Evolutionary conservation across 2,113 vertebrate genomes (phyloP).

Genomic region (Axis porcinus): DNA sequence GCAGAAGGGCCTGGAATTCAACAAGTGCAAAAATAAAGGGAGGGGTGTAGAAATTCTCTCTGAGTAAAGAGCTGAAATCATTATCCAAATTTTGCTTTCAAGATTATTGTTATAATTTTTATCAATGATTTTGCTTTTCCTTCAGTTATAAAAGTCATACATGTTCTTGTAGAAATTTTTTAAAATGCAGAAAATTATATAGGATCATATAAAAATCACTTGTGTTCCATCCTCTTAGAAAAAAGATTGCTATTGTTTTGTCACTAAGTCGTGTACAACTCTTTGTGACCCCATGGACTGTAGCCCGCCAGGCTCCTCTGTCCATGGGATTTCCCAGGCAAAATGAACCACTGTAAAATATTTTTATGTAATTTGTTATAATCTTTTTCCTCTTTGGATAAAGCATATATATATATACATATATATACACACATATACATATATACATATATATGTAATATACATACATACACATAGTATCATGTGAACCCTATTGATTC

Average conservation of each 20-base stretch:
- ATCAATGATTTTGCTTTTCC: background rate
- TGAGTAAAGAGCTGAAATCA: background rate
- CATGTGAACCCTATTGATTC: background rate
- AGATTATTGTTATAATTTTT: background rate
- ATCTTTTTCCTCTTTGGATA: background rate
- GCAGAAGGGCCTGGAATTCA: background rate
- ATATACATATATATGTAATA: background rate
- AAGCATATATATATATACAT: too few species aligned
- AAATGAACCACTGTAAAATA: background rate
- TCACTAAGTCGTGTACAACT: rapidly evolving
- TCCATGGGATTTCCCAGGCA: background rate
- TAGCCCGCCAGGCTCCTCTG: background rate
- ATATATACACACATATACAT: too few species aligned
- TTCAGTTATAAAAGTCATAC: background rate
- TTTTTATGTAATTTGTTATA: background rate
- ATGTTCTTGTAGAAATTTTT: background rate
- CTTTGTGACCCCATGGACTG: background rate
- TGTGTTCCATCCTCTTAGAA: background rate
- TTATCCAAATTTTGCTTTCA: background rate
- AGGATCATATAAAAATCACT: background rate
- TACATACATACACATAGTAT: background rate
- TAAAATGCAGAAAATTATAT: background rate
- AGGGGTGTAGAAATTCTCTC: background rate
- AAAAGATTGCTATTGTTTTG: background rate
- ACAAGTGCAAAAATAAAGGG: background rate